Evolutionary conservation across 2,888 invertebrate species (phyloP), one percentile per base, ranked within the genome.

Genomic region (Brachyopa scutellaris): DNA sequence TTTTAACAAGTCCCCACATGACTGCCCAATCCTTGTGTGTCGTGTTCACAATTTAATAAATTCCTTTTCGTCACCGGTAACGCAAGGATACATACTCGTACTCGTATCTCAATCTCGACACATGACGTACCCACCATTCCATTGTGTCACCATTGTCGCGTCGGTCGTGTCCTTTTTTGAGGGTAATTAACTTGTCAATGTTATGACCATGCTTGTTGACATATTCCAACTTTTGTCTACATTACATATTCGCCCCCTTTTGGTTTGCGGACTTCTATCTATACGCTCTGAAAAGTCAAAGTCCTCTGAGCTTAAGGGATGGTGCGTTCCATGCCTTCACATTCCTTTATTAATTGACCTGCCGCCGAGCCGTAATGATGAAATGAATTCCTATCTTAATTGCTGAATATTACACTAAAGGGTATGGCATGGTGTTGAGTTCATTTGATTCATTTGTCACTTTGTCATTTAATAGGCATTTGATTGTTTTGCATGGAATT

Each of bases 281-380:
- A 15, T 11, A 23, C 64, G n/a, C 40, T 13, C 29, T 55, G 59
- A 57, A 55, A 57, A 59, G 51, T 45, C 62, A 21, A 2, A 23
- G 21, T 45, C 9, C 13, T 13, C 51, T 38, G 33, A 64, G 42
- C 40, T 33, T 45, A 51, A 40, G 21, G 8, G 11, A 53, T 55
- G 67, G 80, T 70, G 82, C 29, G 64, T 59, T 64, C 69, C 64
- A 79, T 45, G 42, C 45, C 42, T 53, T 33, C 57, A 51, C 49
- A 83, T 83, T 83, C 78, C 78, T 62, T 62, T 57, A 73, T 83
- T 83, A 83, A 83, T 83, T 83, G 83, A 83, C 83, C 67, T 67
- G 59, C 49, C n/a, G n/a, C n/a, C n/a, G n/a, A n/a, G n/a, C n/a
- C 78, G 62, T 61, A 31, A 67, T 59, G 67, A 83, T 78, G 78